Percentiles rank a stretch among this genome's conserved stretches.
Evolutionary conservation across 2,888 invertebrate species (phyloP).

Genomic region (Fissipunctia ypsillon): DNA sequence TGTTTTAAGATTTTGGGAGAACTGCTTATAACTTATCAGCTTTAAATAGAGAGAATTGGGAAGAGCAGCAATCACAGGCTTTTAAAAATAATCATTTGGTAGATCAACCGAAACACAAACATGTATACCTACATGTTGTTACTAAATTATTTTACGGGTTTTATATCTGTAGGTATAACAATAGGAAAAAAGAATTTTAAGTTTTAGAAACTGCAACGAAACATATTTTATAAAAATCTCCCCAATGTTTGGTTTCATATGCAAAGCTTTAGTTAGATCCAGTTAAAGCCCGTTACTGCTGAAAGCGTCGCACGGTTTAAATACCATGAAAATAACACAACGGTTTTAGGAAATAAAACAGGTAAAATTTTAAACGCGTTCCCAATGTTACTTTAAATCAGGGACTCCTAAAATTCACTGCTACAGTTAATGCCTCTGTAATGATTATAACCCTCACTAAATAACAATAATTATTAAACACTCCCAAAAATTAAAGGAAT

Average conservation of each 20-base stretch:
- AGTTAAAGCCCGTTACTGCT: slow-evolving; percentile 26
- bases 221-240: slow-evolving; percentile 1
- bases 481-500: slow-evolving; percentile 60
- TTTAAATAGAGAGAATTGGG: too few species aligned
- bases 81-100: neutral
- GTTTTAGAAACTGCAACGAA: neutral
- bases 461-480: slow-evolving; percentile 62
- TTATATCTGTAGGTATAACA: neutral
- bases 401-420: slow-evolving; percentile 42
- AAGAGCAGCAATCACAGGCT: too few species aligned
- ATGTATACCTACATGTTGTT: neutral
- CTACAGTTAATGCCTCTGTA: slow-evolving; percentile 43
- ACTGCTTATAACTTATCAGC: too few species aligned
- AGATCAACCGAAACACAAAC: neutral
- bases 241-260: slow-evolving; percentile 27
- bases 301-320: slow-evolving; percentile 24
- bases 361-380: slow-evolving; percentile 24
- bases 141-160: too few species aligned
- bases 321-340: slow-evolving; percentile 28
- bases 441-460: slow-evolving; percentile 60
- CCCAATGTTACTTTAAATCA: slow-evolving; percentile 44
- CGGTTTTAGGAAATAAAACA: slow-evolving; percentile 15
- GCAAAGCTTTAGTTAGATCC: slow-evolving; percentile 41
- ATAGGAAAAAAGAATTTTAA: neutral
- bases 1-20: too few species aligned